These are phyloP conservation scores for Spialia ferax DNA, from an alignment of 2,888 invertebrate species.

Conservation along the genomic window DNA sequence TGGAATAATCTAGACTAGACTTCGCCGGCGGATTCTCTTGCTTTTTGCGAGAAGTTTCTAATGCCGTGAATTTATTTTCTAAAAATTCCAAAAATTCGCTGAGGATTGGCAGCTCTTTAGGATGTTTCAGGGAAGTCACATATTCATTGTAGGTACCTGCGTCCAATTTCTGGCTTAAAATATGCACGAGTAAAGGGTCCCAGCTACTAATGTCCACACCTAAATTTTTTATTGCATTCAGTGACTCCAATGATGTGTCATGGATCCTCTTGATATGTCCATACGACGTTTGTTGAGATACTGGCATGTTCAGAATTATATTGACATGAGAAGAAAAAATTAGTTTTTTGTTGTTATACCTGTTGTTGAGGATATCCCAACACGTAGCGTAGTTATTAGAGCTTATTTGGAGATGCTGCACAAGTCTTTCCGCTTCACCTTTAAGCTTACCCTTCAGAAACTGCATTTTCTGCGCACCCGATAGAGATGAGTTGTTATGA, in stretches of 20 bases:
- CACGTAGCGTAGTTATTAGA: conserved; percentile 18
- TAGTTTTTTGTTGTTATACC: conserved; percentile 16
- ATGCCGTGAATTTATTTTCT: background rate
- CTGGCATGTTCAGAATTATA: background rate
- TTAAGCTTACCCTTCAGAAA: conserved; percentile 42
- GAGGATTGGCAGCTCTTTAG: background rate
- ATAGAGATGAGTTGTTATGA: conserved; percentile 44
- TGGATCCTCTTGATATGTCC: conserved; percentile 4
- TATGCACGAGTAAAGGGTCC: background rate
- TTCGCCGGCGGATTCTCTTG: background rate
- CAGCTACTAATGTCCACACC: conserved; percentile 12
- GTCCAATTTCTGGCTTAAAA: conserved; percentile 11
- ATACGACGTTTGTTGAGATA: background rate
- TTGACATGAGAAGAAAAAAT: conserved; percentile 41
- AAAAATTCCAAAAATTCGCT: background rate
- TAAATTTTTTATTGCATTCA: conserved; percentile 13
- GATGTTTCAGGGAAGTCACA: conserved; percentile 1
- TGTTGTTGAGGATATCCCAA: conserved; percentile 16
- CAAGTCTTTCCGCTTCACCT: conserved; percentile 43
- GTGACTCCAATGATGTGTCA: background rate
- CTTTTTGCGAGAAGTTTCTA: background rate
- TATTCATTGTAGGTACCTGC: background rate
- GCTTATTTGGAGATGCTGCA: conserved; percentile 45
- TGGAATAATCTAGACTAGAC: background rate
- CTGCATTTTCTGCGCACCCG: conserved; percentile 45